Evolutionary conservation across 2,797 vertebrate species (phyloP).

Genomic region (Argyrosomus regius): DNA sequence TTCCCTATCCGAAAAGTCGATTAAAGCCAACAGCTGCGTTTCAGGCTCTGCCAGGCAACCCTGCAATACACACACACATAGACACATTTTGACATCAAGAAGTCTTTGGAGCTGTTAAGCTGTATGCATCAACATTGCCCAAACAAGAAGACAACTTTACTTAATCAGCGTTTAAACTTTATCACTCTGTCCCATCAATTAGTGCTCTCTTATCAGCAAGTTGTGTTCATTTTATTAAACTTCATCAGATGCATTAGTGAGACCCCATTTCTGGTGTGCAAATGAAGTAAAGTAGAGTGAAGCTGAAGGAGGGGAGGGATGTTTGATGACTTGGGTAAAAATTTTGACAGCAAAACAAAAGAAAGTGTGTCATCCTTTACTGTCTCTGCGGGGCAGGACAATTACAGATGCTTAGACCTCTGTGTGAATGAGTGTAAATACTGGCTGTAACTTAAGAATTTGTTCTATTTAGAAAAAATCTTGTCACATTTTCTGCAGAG

Average conservation of each 20-base stretch:
- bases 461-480: constrained; percentile 17
- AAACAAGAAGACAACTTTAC: constrained; percentile 68
- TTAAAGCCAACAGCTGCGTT: constrained; percentile 88
- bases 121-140: constrained; percentile 46
- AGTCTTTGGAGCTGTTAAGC: constrained; percentile 71
- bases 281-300: background rate
- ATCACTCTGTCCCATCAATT: constrained; percentile 69
- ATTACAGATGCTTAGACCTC: background rate
- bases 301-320: background rate
- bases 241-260: constrained; percentile 75
- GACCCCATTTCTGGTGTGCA: constrained; percentile 17
- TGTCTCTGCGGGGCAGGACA: background rate
- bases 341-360: constrained; percentile 3
- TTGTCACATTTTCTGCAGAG: constrained; percentile 56
- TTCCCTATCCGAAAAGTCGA: constrained; percentile 85
- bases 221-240: constrained; percentile 68
- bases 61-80: constrained; percentile 55
- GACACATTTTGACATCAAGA: constrained; percentile 74
- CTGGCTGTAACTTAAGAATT: constrained; percentile 5
- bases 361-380: background rate
- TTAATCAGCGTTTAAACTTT: constrained; percentile 72
- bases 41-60: constrained; percentile 84
- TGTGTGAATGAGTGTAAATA: constrained; percentile 17
- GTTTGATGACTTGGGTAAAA: background rate
- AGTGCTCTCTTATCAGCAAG: constrained; percentile 61